These are phyloP conservation scores for Argyresthia albistria DNA, from an alignment of 2,888 invertebrate genomes.

Conservation along the genomic window DNA sequence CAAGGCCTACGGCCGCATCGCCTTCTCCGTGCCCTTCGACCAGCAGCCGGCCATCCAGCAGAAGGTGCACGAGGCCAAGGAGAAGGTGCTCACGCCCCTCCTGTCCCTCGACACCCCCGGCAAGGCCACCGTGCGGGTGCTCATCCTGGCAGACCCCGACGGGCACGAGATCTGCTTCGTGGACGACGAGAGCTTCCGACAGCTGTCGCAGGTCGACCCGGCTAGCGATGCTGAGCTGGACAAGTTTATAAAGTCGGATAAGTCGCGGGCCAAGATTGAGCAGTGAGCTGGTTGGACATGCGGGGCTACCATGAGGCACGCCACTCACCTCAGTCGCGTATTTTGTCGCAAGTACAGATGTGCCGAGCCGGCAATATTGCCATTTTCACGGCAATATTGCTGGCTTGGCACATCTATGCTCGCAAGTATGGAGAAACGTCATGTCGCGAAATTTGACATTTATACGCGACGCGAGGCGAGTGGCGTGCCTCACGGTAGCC, in stretches of 20 bases:
- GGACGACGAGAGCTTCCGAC: conserved; percentile 93
- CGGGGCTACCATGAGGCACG: too few species aligned
- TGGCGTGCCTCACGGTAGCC: too few species aligned
- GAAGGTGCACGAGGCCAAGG: conserved; percentile 77
- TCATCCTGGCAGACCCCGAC: conserved; percentile 97
- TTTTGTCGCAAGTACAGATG: too few species aligned
- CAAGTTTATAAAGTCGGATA: conserved; percentile 80
- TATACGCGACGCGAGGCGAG: too few species aligned
- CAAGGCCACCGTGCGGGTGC: conserved; percentile 95
- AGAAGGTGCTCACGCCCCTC: conserved; percentile 89
- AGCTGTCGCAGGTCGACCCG: conserved; percentile 90
- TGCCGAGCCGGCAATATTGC: too few species aligned
- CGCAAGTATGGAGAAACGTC: too few species aligned
- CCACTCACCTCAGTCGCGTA: too few species aligned
- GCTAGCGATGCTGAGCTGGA: conserved; percentile 85
- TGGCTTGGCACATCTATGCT: too few species aligned
- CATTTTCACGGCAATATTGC: too few species aligned
- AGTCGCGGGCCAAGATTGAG: conserved; percentile 45
- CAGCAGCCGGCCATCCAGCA: conserved; percentile 84
- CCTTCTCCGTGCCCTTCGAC: conserved; percentile 88
- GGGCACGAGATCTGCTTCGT: conserved; percentile 99
- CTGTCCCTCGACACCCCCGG: conserved; percentile 97
- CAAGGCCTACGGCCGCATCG: conserved; percentile 94
- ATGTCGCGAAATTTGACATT: too few species aligned
- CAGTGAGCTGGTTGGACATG: background rate